Percentiles rank a stretch among this genome's conserved stretches.
Conservation (phyloP, 2,113 vertebrate genomes). For the Corythaixoides concolor region DNA sequence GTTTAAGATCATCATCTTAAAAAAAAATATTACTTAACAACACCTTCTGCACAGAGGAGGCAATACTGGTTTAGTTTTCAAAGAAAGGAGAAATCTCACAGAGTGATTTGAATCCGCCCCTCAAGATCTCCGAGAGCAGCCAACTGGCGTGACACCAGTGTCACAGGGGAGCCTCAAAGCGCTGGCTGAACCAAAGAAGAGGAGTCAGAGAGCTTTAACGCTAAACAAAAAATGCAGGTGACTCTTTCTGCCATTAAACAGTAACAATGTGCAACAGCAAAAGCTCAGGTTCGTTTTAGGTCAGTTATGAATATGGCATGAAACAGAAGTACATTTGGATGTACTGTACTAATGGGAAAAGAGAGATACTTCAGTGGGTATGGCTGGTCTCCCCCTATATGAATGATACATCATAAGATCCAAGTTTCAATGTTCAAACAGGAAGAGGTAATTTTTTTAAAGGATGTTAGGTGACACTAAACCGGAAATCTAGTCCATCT, state of each 20-base stretch:
- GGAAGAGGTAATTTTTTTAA: neutral
- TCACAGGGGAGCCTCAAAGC: neutral
- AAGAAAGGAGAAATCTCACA: neutral
- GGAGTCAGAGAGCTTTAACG: neutral
- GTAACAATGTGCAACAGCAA: neutral
- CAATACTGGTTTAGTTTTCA: neutral
- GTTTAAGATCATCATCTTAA: neutral
- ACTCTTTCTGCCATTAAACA: neutral
- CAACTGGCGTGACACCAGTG: neutral
- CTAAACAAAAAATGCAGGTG: neutral
- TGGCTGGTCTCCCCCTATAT: neutral
- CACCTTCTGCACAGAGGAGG: neutral
- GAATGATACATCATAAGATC: neutral
- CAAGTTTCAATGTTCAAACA: neutral
- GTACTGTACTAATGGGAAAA: neutral
- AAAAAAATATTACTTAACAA: neutral
- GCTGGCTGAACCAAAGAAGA: neutral
- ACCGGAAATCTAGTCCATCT: neutral
- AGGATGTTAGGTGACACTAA: neutral
- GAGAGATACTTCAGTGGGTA: neutral
- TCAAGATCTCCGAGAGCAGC: neutral
- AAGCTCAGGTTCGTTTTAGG: neutral
- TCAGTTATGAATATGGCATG: neutral
- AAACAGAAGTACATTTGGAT: neutral
- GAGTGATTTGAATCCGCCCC: neutral